Base-by-base conservation (phyloP, 1,140 invertebrate genomes). In the Schlechtendalia chinensis region DNA sequence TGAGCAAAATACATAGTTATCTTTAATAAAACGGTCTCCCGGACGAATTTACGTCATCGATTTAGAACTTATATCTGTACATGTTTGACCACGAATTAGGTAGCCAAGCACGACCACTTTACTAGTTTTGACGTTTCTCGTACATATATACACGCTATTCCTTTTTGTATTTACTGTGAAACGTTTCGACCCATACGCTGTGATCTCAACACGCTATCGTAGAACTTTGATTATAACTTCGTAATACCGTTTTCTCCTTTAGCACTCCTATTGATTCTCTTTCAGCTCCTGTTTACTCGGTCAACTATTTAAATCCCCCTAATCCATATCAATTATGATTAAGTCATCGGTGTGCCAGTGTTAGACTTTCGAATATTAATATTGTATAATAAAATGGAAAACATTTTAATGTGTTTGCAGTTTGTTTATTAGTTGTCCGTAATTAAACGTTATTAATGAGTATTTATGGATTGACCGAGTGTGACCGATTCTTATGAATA, bases 281-380 rank as follows among this genome's bases (percentile, higher is more conserved):
- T 47, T 24, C 5, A 17, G 6, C 19, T 22, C n/a, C 4, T 65
- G n/a, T 0, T 1, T n/a, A n/a, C n/a, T n/a, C n/a, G n/a, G n/a
- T n/a, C n/a, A 69, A 47, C n/a, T 69, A 47, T 69, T 69, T 67
- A 45, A 47, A 69, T 69, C 14, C 10, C n/a, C 12, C 16, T 1
- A 27, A 24, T 14, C 45, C 22, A 27, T 24, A 69, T 50, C 45
- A 69, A 69, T 69, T 69, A 50, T n/a, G 22, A 69, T 69, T 50
- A 47, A 50, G 67, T 50, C n/a, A 69, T 69, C 16, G 39, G 5
- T 12, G 3, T n/a, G 17, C 3, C 27, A 29, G 17, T 65, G 19
- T 39, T 65, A 8, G 32, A 39, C 32, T 39, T 39, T 39, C 32
- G 32, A 3, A 39, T 39, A 39, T 39, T 8, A n/a, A n/a, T n/a